phyloP scores from a whole-genome alignment of 2,113 vertebrate species.

The Delphinus delphis region DNA sequence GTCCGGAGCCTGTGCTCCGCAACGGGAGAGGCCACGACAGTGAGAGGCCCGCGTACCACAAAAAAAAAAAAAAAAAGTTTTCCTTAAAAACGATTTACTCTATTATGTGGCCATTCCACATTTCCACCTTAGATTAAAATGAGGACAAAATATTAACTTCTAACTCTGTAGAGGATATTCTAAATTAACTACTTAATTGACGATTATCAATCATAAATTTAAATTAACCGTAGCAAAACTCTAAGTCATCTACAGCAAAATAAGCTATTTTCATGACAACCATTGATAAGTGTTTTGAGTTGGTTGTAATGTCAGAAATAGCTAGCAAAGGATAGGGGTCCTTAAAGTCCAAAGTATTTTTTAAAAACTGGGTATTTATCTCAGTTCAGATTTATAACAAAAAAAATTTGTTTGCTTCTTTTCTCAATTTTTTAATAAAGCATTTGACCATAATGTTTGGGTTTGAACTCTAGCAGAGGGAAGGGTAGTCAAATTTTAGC shows the following conservation, averaged over 20 bases:
- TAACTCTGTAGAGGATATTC: not conserved
- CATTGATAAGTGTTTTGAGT: not conserved
- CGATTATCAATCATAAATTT: not conserved
- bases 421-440: not conserved
- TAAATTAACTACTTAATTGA: not conserved
- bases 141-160: not conserved
- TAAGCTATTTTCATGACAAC: not conserved
- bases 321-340: not conserved
- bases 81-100: not conserved
- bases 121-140: constrained; percentile 15
- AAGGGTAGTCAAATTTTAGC: not conserved
- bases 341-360: not conserved
- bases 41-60: too few species aligned
- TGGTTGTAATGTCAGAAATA: not conserved
- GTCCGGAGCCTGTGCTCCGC: too few species aligned
- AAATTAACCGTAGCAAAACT: not conserved
- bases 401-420: not conserved
- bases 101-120: not conserved
- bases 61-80: not conserved
- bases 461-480: not conserved
- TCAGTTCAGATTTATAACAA: not conserved
- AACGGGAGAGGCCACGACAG: too few species aligned
- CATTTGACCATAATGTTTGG: not conserved
- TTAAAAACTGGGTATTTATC: not conserved
- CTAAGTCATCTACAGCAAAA: not conserved